Evolutionary conservation across 2,888 invertebrate genomes (phyloP).

Genomic region (Euzetes globulus): DNA sequence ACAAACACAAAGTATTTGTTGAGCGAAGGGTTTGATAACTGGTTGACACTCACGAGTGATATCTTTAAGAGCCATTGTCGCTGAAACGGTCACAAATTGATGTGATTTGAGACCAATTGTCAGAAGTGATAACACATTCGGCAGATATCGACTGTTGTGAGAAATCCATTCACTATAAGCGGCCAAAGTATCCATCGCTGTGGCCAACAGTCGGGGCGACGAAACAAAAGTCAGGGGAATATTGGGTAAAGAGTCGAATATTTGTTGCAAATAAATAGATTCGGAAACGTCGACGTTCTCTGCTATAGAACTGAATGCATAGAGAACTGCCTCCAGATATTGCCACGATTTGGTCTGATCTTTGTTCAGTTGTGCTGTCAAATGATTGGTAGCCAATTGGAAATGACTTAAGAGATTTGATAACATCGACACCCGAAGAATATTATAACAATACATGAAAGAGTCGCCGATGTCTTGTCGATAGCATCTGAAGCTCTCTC

Average conservation of each 20-base stretch:
- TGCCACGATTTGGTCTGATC: constrained; percentile 43
- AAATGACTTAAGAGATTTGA: constrained; percentile 41
- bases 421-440: constrained; percentile 57
- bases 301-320: constrained; percentile 55
- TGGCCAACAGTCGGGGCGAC: constrained; percentile 31
- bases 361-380: background rate
- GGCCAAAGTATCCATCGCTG: constrained; percentile 53
- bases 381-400: constrained; percentile 36
- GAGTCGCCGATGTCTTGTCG: constrained; percentile 78
- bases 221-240: constrained; percentile 56
- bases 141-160: constrained; percentile 60
- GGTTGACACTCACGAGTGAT: constrained; percentile 70
- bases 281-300: constrained; percentile 58
- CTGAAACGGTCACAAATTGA: constrained; percentile 63
- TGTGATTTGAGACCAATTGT: constrained; percentile 57
- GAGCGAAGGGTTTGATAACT: constrained; percentile 66
- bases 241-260: constrained; percentile 57
- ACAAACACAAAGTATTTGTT: constrained; percentile 65
- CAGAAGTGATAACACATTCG: constrained; percentile 61
- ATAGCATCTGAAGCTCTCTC: constrained; percentile 76
- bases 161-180: constrained; percentile 79
- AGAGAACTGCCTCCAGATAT: constrained; percentile 60
- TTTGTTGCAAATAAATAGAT: constrained; percentile 53
- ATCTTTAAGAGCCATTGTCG: constrained; percentile 81
- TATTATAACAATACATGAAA: constrained; percentile 75